Evolutionary conservation across 2,113 vertebrate genomes (phyloP).

Genomic region (Microtus richardsoni): DNA sequence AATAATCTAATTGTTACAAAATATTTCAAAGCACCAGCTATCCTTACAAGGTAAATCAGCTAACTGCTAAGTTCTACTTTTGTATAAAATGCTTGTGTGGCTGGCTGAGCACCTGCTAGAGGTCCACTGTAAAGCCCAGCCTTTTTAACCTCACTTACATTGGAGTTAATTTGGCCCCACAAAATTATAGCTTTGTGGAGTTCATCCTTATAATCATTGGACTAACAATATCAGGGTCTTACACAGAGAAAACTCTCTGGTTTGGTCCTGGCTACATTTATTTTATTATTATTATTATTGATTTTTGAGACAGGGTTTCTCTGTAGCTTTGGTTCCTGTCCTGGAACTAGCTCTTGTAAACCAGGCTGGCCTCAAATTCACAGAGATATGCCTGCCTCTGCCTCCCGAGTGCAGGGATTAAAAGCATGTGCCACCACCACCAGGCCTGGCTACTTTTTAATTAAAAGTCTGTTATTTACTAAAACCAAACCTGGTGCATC

Average conservation of each 20-base stretch:
- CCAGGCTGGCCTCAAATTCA: no score
- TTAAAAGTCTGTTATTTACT: background rate
- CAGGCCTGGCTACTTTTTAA: background rate
- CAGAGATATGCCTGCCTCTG: no score
- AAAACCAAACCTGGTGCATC: no score
- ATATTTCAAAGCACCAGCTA: background rate
- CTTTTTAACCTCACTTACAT: background rate
- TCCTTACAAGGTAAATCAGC: fast-evolving
- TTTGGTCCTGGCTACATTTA: background rate
- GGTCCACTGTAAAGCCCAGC: background rate
- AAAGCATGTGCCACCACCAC: no score
- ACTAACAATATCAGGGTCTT: background rate
- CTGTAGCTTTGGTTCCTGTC: no score
- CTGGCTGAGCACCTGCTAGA: background rate
- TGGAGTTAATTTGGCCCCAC: background rate
- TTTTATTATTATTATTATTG: no score
- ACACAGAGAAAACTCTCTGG: background rate
- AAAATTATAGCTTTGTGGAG: background rate
- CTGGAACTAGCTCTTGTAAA: no score
- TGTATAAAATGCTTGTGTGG: background rate
- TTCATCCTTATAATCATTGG: background rate
- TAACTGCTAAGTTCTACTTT: background rate
- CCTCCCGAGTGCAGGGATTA: no score
- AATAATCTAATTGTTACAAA: background rate
- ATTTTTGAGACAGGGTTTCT: no score